phyloP scores from a whole-genome alignment of 2,797 vertebrate species.

The Brachyalestes nurse region DNA sequence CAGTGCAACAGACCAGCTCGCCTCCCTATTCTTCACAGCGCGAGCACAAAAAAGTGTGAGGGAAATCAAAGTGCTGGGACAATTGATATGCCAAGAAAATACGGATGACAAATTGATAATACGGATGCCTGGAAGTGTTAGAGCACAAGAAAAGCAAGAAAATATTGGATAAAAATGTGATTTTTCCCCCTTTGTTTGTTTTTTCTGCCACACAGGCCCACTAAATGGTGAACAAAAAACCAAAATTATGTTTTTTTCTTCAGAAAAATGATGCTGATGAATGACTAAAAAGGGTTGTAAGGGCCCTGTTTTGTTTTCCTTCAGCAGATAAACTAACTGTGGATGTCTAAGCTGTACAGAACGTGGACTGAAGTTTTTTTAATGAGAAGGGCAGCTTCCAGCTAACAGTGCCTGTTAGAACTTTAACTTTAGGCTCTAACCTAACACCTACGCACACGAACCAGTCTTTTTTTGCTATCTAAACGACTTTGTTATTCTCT shows the following conservation, averaged over 20 bases:
- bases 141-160: background rate
- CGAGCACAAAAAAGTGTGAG: slow-evolving; percentile 19
- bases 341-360: background rate
- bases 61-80: slow-evolving; percentile 18
- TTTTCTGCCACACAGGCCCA: background rate
- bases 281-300: background rate
- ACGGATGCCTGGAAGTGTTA: background rate
- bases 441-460: slow-evolving; percentile 7
- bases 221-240: background rate
- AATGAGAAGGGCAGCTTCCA: slow-evolving; percentile 18
- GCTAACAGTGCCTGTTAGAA: slow-evolving; percentile 13
- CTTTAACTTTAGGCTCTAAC: background rate
- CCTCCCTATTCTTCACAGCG: slow-evolving; percentile 20
- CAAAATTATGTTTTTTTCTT: background rate
- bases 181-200: no score
- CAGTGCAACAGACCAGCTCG: slow-evolving; percentile 11
- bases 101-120: background rate
- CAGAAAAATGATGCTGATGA: background rate
- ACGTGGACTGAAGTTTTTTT: background rate
- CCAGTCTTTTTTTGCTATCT: background rate
- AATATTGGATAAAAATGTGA: background rate
- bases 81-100: slow-evolving; percentile 10
- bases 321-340: slow-evolving; percentile 1
- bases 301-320: background rate
- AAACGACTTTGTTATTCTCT: background rate